phyloP scores from a whole-genome alignment of 2,113 vertebrate genomes.

The Rhinoderma darwinii region DNA sequence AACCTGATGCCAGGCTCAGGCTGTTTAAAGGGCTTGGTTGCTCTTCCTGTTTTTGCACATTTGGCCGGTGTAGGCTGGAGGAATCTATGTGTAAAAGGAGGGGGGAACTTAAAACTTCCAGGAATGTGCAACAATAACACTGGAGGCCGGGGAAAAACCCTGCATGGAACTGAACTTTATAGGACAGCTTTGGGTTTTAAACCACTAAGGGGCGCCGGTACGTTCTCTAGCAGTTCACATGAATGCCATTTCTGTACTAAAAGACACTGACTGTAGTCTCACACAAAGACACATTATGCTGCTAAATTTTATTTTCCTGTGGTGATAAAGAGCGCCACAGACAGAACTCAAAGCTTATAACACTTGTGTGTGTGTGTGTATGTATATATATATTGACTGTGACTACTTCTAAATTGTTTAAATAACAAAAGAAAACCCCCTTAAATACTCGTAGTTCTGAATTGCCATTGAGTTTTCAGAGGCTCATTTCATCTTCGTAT shows the following conservation, averaged over 20 bases:
- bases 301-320: conserved; percentile 21
- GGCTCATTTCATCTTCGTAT: conserved; percentile 30
- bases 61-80: conserved; percentile 60
- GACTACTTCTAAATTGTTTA: background rate
- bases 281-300: conserved; percentile 46
- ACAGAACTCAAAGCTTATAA: background rate
- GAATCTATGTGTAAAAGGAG: conserved; percentile 66
- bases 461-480: background rate
- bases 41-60: conserved; percentile 41
- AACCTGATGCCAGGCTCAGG: conserved; percentile 4
- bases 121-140: conserved; percentile 73
- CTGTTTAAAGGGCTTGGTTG: conserved; percentile 50
- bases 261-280: background rate
- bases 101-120: conserved; percentile 81
- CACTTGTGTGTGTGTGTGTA: background rate
- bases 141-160: conserved; percentile 61
- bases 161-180: conserved; percentile 69
- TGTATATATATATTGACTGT: too few relatives aligned
- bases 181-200: conserved; percentile 66
- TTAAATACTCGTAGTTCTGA: background rate
- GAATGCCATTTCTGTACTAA: background rate
- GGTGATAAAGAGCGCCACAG: background rate
- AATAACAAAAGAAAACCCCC: background rate
- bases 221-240: conserved; percentile 64
- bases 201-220: conserved; percentile 83